These are phyloP conservation scores for Salticus scenicus DNA, from an alignment of 2,888 invertebrate genomes.

Conservation along the genomic window DNA sequence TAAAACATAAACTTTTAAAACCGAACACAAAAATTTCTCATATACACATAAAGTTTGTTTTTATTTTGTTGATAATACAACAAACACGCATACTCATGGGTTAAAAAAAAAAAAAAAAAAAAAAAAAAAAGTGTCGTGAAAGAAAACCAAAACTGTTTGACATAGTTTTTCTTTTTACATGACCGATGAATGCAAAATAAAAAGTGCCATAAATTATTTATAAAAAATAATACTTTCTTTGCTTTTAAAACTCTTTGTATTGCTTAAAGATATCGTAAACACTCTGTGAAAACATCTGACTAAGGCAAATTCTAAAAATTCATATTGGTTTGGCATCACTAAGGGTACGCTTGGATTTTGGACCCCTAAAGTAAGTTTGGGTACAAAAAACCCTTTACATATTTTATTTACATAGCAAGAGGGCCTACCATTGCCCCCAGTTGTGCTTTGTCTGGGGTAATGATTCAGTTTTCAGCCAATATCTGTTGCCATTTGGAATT, in stretches of 20 bases:
- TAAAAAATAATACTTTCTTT: not conserved
- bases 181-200: not conserved
- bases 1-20: too few relatives aligned
- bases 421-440: constrained; percentile 1
- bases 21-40: too few relatives aligned
- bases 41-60: too few relatives aligned
- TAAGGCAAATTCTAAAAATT: constrained; percentile 1
- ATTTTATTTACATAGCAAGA: not conserved
- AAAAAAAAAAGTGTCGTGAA: too few relatives aligned
- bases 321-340: not conserved
- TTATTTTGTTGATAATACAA: too few relatives aligned
- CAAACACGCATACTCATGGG: too few relatives aligned
- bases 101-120: too few relatives aligned
- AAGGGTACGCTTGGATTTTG: not conserved
- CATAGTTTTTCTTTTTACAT: too few relatives aligned
- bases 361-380: not conserved
- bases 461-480: not conserved
- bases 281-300: not conserved
- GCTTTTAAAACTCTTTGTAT: not conserved
- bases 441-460: not conserved
- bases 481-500: not conserved
- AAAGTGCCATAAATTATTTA: not conserved
- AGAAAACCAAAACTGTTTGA: too few relatives aligned
- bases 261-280: not conserved
- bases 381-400: too few relatives aligned